Evolutionary conservation across 1,140 invertebrate genomes (phyloP).

Genomic region (Trichonephila clavipes): DNA sequence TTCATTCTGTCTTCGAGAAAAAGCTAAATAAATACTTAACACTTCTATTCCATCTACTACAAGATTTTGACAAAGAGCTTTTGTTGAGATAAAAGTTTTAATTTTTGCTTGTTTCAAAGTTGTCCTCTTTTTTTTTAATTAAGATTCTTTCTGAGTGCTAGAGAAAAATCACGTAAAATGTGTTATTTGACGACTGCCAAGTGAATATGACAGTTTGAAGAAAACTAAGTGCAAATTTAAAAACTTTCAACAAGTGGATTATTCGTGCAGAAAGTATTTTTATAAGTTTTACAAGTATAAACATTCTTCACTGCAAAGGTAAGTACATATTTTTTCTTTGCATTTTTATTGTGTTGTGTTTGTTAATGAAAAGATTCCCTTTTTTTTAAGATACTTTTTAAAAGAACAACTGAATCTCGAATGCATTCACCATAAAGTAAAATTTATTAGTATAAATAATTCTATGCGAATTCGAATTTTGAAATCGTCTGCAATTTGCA

Average conservation of each 20-base stretch:
- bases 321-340: neutral
- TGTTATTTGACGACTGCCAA: neutral
- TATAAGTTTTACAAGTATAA: neutral
- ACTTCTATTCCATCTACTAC: neutral
- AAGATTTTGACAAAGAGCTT: constrained; percentile 13
- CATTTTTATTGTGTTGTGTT: too few relatives aligned
- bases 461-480: too few relatives aligned
- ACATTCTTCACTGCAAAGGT: neutral
- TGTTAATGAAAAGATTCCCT: too few relatives aligned
- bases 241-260: too few relatives aligned
- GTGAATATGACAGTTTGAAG: neutral
- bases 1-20: neutral
- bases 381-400: too few relatives aligned
- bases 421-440: too few relatives aligned
- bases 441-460: too few relatives aligned
- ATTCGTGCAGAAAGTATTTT: neutral
- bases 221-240: neutral
- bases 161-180: neutral
- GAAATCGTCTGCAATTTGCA: too few relatives aligned
- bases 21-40: constrained; percentile 13
- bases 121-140: neutral
- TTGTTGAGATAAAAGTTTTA: neutral
- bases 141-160: neutral
- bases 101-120: neutral
- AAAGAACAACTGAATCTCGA: too few relatives aligned